Conservation (phyloP, 1,140 invertebrate species). For the Macrobrachium nipponense region DNA sequence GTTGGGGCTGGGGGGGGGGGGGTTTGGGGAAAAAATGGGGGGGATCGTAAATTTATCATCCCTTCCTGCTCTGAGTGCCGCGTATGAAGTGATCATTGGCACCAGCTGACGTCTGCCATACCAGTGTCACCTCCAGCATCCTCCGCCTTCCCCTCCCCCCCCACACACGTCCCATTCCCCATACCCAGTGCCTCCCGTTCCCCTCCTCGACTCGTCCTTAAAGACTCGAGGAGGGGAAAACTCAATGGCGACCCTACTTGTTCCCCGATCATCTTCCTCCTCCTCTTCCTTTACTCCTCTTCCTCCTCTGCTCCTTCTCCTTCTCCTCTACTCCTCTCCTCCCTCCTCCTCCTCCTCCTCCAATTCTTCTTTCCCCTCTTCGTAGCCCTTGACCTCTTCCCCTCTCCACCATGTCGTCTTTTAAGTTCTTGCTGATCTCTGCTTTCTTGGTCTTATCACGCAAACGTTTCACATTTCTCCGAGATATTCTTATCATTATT, state of each 20-base stretch:
- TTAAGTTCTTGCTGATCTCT: too few species aligned
- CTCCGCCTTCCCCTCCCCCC: neutral
- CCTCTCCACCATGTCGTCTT: too few species aligned
- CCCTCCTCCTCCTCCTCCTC: conserved; percentile 22
- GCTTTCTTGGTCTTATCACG: too few species aligned
- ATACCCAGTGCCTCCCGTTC: neutral
- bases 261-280: neutral
- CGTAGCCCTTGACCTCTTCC: conserved; percentile 14
- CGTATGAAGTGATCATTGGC: conserved; percentile 50
- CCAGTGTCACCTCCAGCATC: too few species aligned
- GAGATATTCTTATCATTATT: neutral
- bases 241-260: conserved; percentile 1
- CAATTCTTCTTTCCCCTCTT: conserved; percentile 21
- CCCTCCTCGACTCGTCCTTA: neutral
- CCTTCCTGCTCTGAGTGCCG: conserved; percentile 28
- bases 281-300: neutral
- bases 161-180: neutral
- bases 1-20: too few species aligned
- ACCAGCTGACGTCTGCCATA: conserved; percentile 45
- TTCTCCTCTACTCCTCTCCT: conserved; percentile 17
- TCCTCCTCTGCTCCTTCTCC: neutral
- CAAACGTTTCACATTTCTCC: too few species aligned
- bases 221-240: neutral
- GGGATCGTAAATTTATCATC: conserved; percentile 48
- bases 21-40: too few species aligned